phyloP scores from a whole-genome alignment of 2,797 vertebrate genomes.

The Sitta carolinensis region DNA sequence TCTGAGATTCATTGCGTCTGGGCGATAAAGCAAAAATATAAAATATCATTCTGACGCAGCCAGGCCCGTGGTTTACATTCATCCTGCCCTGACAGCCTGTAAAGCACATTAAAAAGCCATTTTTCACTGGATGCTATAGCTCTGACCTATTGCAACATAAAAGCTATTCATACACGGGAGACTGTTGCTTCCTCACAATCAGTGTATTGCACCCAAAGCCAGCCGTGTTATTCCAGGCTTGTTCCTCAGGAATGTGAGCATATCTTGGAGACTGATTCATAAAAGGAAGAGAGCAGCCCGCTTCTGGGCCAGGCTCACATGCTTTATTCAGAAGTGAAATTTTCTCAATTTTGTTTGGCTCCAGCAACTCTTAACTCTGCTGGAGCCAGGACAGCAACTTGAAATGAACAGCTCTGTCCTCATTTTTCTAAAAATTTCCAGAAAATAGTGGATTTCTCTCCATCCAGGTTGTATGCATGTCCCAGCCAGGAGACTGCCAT shows the following conservation, averaged over 20 bases:
- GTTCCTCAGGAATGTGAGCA: constrained; percentile 62
- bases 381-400: not conserved
- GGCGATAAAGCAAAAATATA: constrained; percentile 64
- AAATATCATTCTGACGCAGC: constrained; percentile 27
- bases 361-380: not conserved
- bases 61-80: constrained; percentile 39
- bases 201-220: constrained; percentile 27
- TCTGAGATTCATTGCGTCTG: constrained; percentile 72
- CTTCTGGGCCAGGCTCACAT: constrained; percentile 27
- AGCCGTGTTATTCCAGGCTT: constrained; percentile 64
- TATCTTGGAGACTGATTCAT: constrained; percentile 58
- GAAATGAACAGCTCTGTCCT: not conserved
- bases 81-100: constrained; percentile 47
- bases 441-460: not conserved
- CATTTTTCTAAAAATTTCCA: not conserved
- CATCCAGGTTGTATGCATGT: fast-evolving
- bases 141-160: constrained; percentile 49
- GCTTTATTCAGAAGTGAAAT: constrained; percentile 31
- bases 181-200: constrained; percentile 50
- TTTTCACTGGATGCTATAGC: constrained; percentile 8
- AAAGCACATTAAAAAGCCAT: constrained; percentile 60
- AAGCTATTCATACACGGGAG: constrained; percentile 52
- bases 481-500: not conserved
- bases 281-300: constrained; percentile 53
- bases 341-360: constrained; percentile 27